Evolutionary conservation across 2,113 vertebrate genomes (phyloP).

Genomic region (Tauraco erythrolophus): DNA sequence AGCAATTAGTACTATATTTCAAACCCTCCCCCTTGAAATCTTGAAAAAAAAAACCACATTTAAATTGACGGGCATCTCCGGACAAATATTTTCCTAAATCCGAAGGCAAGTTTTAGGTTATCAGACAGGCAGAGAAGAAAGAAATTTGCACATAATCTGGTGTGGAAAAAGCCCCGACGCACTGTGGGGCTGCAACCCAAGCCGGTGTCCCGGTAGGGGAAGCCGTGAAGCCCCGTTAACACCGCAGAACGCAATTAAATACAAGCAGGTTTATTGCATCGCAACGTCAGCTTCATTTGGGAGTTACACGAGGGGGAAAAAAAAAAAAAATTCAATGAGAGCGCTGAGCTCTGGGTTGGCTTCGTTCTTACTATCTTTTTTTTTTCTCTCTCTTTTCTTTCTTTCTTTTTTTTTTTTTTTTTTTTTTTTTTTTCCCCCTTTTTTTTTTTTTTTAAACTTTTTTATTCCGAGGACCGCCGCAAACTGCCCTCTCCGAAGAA

Average conservation of each 20-base stretch:
- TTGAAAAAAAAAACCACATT: neutral
- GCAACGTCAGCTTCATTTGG: conserved; percentile 33
- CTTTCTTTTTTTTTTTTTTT: too few relatives aligned
- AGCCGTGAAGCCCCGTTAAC: neutral
- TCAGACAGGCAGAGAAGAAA: neutral
- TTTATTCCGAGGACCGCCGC: too few relatives aligned
- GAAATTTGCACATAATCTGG: neutral
- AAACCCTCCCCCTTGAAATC: neutral
- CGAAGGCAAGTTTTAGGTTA: neutral
- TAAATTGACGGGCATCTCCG: neutral
- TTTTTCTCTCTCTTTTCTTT: too few relatives aligned
- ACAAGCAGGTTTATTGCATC: neutral
- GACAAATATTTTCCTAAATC: neutral
- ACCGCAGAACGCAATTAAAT: conserved; percentile 5
- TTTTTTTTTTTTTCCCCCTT: too few relatives aligned
- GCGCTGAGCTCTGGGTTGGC: neutral
- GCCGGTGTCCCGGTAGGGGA: neutral
- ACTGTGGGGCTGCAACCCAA: neutral
- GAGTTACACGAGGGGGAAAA: neutral
- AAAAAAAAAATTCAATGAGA: neutral
- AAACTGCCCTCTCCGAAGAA: too few relatives aligned
- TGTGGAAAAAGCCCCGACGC: neutral
- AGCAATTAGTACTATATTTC: neutral
- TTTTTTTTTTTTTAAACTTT: too few relatives aligned
- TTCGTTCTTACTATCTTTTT: neutral